phyloP scores from a whole-genome alignment of 1,140 invertebrate genomes.

The Macrobrachium rosenbergii region DNA sequence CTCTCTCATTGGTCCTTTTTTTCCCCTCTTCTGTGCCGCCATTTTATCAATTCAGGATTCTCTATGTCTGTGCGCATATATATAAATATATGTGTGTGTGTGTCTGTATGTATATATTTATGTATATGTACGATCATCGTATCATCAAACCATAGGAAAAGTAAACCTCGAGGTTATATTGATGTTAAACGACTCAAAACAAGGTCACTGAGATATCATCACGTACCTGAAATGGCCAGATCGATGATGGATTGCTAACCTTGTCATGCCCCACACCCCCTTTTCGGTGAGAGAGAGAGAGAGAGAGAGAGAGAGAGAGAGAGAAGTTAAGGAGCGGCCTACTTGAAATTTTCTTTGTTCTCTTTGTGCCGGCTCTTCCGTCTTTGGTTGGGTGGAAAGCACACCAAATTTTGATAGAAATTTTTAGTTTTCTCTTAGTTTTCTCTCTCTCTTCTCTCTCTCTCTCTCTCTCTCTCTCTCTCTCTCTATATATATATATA shows the following conservation, averaged over 20 bases:
- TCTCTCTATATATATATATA: not conserved
- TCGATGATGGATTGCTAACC: too few relatives aligned
- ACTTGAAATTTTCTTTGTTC: not conserved
- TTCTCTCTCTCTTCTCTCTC: not conserved
- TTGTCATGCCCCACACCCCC: too few relatives aligned
- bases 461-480: constrained; percentile 32
- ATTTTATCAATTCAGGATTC: too few relatives aligned
- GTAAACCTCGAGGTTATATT: too few relatives aligned
- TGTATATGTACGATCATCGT: too few relatives aligned
- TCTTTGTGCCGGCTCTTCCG: too few relatives aligned
- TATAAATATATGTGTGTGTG: constrained; percentile 16
- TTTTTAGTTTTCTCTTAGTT: not conserved
- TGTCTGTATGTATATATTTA: not conserved
- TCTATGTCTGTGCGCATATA: not conserved
- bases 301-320: constrained; percentile 1
- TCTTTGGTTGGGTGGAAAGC: not conserved
- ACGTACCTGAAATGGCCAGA: too few relatives aligned
- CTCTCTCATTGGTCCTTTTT: not conserved
- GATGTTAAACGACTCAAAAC: too few relatives aligned
- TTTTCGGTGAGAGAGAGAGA: constrained; percentile 9
- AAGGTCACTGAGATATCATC: too few relatives aligned
- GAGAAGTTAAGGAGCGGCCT: constrained; percentile 1
- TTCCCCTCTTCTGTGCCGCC: not conserved
- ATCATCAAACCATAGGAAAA: too few relatives aligned
- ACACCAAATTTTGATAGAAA: not conserved